Evolutionary conservation across 1,140 invertebrate genomes (phyloP).

Genomic region (Drosophila hydei): DNA sequence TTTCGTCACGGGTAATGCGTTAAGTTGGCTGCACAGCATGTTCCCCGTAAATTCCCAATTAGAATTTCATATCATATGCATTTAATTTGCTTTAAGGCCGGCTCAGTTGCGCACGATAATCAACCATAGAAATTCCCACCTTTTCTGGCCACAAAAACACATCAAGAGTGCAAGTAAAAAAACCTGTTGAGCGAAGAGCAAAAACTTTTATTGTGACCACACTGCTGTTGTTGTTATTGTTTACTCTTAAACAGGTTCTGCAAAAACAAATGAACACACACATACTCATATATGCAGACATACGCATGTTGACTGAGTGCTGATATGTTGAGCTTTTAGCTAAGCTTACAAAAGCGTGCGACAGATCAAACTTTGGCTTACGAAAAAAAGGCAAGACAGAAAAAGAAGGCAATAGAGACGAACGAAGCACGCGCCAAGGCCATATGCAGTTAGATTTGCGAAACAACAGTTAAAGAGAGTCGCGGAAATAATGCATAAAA

Average conservation of each 20-base stretch:
- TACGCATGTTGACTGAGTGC: slow-evolving; percentile 13
- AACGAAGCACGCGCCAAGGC: slow-evolving; percentile 47
- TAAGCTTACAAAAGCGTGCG: slow-evolving; percentile 46
- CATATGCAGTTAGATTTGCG: slow-evolving; percentile 44
- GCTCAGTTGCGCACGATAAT: not conserved
- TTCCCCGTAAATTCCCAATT: not conserved
- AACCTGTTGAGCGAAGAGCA: slow-evolving; percentile 71
- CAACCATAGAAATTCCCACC: slow-evolving; percentile 57
- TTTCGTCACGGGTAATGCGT: not conserved
- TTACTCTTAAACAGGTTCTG: slow-evolving; percentile 60
- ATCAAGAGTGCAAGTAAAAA: slow-evolving; percentile 30
- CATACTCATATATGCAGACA: not conserved
- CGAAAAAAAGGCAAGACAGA: not conserved
- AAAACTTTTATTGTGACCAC: slow-evolving; percentile 51
- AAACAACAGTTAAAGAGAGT: slow-evolving; percentile 31
- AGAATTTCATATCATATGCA: slow-evolving; percentile 30
- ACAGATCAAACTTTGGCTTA: slow-evolving; percentile 11
- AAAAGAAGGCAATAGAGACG: not conserved
- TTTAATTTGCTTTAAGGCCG: slow-evolving; percentile 45
- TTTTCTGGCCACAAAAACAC: slow-evolving; percentile 17
- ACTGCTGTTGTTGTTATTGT: slow-evolving; percentile 33
- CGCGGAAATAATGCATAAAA: slow-evolving; percentile 41
- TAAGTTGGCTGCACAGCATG: not conserved
- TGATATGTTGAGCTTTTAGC: slow-evolving; percentile 55
- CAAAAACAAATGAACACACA: slow-evolving; percentile 33